phyloP scores from a whole-genome alignment of 1,140 invertebrate genomes.

The Penaeus japonicus region DNA sequence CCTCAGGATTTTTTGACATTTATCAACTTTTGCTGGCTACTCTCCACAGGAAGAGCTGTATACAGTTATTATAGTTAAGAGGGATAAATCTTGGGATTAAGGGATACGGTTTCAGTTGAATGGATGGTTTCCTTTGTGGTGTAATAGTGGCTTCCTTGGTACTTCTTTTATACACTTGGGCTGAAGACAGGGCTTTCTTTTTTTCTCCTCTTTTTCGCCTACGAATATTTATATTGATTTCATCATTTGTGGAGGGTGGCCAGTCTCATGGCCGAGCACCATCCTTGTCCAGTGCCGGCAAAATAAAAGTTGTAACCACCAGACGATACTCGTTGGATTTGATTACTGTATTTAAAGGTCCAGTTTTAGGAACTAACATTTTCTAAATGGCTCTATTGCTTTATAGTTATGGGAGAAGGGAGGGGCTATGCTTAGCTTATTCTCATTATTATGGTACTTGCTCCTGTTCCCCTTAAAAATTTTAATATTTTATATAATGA shows the following conservation, averaged over 20 bases:
- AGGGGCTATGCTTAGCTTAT: slow-evolving; percentile 25
- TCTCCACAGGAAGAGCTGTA: neutral
- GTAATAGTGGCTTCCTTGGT: neutral
- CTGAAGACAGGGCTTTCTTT: too few species aligned
- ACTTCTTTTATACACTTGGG: neutral
- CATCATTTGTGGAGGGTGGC: neutral
- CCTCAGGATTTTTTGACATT: neutral
- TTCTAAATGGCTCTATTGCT: neutral
- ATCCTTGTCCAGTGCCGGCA: neutral
- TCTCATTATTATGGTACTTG: slow-evolving; percentile 26
- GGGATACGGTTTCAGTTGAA: neutral
- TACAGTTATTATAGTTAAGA: neutral
- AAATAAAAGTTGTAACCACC: slow-evolving; percentile 24
- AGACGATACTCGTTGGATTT: slow-evolving; percentile 28
- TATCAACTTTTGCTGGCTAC: slow-evolving; percentile 24
- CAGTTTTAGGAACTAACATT: neutral
- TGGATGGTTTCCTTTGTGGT: neutral
- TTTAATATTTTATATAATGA: slow-evolving; percentile 38
- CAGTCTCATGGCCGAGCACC: neutral
- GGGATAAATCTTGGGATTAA: neutral
- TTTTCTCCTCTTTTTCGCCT: too few species aligned
- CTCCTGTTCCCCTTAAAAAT: slow-evolving; percentile 4
- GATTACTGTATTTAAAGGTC: too few species aligned
- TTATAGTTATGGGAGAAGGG: neutral
- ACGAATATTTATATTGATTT: too few species aligned